These are phyloP conservation scores for Pinctada fucata DNA, from an alignment of 2,888 invertebrate species.

Conservation along the genomic window DNA sequence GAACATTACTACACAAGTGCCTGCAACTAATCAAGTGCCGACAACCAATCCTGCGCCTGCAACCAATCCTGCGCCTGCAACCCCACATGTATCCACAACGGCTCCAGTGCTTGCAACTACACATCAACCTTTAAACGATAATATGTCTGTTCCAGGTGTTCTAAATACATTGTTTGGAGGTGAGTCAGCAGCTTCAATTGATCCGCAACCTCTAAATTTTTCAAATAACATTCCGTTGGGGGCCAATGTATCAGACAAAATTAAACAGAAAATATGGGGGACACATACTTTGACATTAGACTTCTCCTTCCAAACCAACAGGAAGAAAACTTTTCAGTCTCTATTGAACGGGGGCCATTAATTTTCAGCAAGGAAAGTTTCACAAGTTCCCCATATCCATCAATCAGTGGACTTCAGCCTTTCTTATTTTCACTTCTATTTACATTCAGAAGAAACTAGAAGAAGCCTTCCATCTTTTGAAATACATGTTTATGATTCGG, in stretches of 20 bases:
- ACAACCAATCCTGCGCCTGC: too few relatives aligned
- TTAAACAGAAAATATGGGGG: constrained; percentile 14
- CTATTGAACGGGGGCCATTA: background rate
- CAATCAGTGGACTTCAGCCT: background rate
- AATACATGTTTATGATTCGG: background rate
- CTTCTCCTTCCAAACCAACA: too few relatives aligned
- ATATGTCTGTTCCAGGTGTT: too few relatives aligned
- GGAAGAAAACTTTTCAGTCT: background rate
- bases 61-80: too few relatives aligned
- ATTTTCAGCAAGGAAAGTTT: background rate
- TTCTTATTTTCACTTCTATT: background rate
- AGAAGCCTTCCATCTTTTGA: background rate
- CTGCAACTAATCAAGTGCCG: too few relatives aligned
- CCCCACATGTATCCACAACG: too few relatives aligned
- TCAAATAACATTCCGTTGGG: constrained; percentile 16
- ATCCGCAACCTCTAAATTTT: too few relatives aligned
- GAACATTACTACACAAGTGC: too few relatives aligned
- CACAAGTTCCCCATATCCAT: background rate
- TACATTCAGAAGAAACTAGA: background rate
- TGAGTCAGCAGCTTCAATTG: constrained; percentile 7
- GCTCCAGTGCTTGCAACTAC: too few relatives aligned
- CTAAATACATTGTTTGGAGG: constrained; percentile 20
- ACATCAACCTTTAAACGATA: too few relatives aligned
- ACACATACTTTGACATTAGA: too few relatives aligned
- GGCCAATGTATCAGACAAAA: constrained; percentile 2